Conservation (phyloP, 2,888 invertebrate genomes). For the Spodoptera littoralis region DNA sequence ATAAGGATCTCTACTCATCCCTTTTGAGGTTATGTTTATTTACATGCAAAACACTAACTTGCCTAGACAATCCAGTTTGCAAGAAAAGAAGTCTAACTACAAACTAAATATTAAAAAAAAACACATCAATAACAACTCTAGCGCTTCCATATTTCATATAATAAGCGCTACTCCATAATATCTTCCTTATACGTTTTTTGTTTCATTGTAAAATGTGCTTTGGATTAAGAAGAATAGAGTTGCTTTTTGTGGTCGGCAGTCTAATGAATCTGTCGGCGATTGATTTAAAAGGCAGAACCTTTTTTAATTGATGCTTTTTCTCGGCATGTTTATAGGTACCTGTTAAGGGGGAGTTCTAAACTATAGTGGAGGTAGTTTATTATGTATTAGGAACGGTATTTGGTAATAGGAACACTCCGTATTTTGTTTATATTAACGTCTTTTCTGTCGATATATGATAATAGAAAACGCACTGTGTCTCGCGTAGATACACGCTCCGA, state of each 20-base stretch:
- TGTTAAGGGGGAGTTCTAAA: slow-evolving; percentile 36
- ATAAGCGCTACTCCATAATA: slow-evolving; percentile 42
- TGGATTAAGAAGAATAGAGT: fast-evolving
- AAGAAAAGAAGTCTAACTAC: slow-evolving; percentile 20
- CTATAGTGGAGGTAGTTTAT: slow-evolving; percentile 4
- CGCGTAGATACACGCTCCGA: too few species aligned
- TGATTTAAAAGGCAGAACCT: slow-evolving; percentile 60
- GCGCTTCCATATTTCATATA: slow-evolving; percentile 44
- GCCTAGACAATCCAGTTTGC: not conserved
- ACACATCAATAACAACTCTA: slow-evolving; percentile 42
- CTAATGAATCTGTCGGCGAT: slow-evolving; percentile 71
- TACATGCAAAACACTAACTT: too few species aligned
- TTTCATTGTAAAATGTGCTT: slow-evolving; percentile 4
- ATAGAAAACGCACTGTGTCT: too few species aligned
- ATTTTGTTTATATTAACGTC: too few species aligned
- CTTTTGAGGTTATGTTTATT: too few species aligned
- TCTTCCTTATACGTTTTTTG: slow-evolving; percentile 51
- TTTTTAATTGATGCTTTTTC: slow-evolving; percentile 84
- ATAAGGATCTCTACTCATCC: too few species aligned
- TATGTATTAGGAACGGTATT: too few species aligned
- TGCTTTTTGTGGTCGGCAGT: slow-evolving; percentile 27
- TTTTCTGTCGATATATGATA: too few species aligned
- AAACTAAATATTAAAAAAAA: slow-evolving; percentile 29
- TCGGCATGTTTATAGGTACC: slow-evolving; percentile 69
- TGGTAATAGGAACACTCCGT: too few species aligned